A percentile compares a stretch with the other conserved stretches of the same genome.
Conservation (phyloP, 37 sponge, comb jelly and placozoan genomes). For the Cliona cf. orientalis region DNA sequence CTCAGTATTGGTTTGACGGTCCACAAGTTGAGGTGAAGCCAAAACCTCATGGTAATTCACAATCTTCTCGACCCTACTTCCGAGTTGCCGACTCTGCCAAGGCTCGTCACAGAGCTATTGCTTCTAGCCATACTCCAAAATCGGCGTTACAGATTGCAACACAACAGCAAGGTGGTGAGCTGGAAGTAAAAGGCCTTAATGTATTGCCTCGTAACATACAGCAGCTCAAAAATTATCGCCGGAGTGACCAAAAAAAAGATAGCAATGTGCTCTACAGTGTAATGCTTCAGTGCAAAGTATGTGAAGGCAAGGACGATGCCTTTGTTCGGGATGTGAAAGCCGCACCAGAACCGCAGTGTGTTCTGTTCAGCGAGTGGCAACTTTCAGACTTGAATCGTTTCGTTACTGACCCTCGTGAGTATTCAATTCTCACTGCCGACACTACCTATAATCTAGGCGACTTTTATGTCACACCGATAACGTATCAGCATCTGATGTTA, state of each 20-base stretch:
- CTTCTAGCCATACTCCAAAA: slow-evolving; percentile 14
- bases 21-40: neutral
- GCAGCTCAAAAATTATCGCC: neutral
- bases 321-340: slow-evolving; percentile 57
- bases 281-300: slow-evolving; percentile 52
- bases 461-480: slow-evolving; percentile 48
- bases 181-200: slow-evolving; percentile 11
- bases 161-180: slow-evolving; percentile 18
- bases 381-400: slow-evolving; percentile 36
- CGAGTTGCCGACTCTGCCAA: slow-evolving; percentile 25
- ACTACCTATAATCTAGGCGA: slow-evolving; percentile 54
- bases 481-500: slow-evolving; percentile 42
- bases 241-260: neutral
- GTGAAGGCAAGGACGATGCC: slow-evolving; percentile 22
- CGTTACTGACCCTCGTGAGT: neutral
- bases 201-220: slow-evolving; percentile 14
- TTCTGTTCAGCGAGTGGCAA: slow-evolving; percentile 53
- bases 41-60: slow-evolving; percentile 6
- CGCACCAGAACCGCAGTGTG: slow-evolving; percentile 49
- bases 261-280: slow-evolving; percentile 33
- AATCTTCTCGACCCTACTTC: neutral
- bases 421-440: slow-evolving; percentile 28
- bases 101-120: slow-evolving; percentile 9
- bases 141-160: slow-evolving; percentile 17
- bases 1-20: slow-evolving; percentile 2